Evolutionary conservation across 1,140 invertebrate species (phyloP).

Genomic region (Myzus persicae): DNA sequence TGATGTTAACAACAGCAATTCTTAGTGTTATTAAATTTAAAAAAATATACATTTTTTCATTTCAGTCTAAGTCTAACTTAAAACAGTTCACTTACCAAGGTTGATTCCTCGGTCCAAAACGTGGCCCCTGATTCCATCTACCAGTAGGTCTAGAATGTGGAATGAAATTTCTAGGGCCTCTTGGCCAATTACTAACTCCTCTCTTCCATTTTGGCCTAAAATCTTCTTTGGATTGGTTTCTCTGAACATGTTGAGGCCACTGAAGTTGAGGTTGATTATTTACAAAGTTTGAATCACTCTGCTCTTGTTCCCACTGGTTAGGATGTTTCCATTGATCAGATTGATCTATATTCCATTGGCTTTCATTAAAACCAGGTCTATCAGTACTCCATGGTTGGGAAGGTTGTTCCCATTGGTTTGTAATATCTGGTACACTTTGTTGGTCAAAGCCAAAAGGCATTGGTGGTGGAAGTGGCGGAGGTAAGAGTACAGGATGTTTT

Average conservation of each 20-base stretch:
- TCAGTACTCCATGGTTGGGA: constrained; percentile 23
- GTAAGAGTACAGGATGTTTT: constrained; percentile 26
- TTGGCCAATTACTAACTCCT: constrained; percentile 42
- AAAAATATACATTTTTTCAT: constrained; percentile 49
- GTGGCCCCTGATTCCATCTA: constrained; percentile 37
- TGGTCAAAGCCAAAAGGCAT: constrained; percentile 38
- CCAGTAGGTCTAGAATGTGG: not conserved
- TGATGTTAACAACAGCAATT: constrained; percentile 26
- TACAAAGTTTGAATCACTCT: not conserved
- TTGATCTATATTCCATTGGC: constrained; percentile 42
- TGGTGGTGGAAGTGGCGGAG: constrained; percentile 50
- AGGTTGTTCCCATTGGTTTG: constrained; percentile 17
- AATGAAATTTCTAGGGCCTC: constrained; percentile 32
- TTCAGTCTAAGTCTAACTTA: constrained; percentile 42
- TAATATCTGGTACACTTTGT: constrained; percentile 8
- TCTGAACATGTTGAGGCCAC: constrained; percentile 25
- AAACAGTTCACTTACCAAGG: constrained; percentile 48
- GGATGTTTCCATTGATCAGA: constrained; percentile 41
- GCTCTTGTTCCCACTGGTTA: constrained; percentile 44
- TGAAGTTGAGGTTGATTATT: constrained; percentile 19
- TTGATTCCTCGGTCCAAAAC: constrained; percentile 49
- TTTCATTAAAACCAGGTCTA: constrained; percentile 23
- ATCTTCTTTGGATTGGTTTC: not conserved
- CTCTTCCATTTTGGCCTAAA: constrained; percentile 49
- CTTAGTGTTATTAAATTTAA: constrained; percentile 43